Conservation (phyloP, 2,113 vertebrate genomes). For the Embiotoca jacksoni region DNA sequence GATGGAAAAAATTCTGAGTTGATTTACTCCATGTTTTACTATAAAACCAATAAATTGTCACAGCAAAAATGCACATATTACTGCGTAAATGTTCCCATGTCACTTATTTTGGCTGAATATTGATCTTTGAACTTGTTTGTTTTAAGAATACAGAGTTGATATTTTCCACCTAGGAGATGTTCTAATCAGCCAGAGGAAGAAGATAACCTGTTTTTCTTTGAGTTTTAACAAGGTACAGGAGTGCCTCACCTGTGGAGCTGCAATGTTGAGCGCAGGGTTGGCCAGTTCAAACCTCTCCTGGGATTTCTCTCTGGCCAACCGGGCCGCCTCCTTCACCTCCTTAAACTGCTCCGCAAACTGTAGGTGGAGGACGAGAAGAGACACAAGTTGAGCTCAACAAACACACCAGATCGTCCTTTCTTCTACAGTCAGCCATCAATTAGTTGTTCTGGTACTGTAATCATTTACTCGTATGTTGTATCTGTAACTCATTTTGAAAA, state of each 20-base stretch:
- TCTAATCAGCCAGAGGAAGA: background rate
- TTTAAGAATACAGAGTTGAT: too few species aligned
- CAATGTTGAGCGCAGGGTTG: constrained; percentile 89
- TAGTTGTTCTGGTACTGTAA: too few species aligned
- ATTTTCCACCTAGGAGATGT: too few species aligned
- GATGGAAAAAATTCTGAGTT: too few species aligned
- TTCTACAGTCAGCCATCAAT: background rate
- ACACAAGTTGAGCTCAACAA: background rate
- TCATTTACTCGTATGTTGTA: too few species aligned
- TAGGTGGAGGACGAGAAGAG: constrained; percentile 17
- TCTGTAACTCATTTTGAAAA: too few species aligned
- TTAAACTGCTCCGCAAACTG: constrained; percentile 96
- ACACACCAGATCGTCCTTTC: background rate
- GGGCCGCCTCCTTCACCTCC: constrained; percentile 94
- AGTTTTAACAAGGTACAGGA: constrained; percentile 1
- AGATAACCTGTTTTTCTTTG: background rate
- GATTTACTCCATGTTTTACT: too few species aligned
- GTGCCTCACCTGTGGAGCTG: constrained; percentile 90
- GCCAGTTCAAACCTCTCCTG: constrained; percentile 95
- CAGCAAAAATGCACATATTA: too few species aligned
- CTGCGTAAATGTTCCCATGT: too few species aligned
- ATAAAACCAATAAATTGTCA: too few species aligned
- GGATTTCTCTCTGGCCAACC: constrained; percentile 94
- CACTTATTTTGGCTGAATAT: too few species aligned
- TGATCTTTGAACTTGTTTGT: too few species aligned